phyloP scores from a whole-genome alignment of 2,888 invertebrate genomes.

The Spisula subtruncata region DNA sequence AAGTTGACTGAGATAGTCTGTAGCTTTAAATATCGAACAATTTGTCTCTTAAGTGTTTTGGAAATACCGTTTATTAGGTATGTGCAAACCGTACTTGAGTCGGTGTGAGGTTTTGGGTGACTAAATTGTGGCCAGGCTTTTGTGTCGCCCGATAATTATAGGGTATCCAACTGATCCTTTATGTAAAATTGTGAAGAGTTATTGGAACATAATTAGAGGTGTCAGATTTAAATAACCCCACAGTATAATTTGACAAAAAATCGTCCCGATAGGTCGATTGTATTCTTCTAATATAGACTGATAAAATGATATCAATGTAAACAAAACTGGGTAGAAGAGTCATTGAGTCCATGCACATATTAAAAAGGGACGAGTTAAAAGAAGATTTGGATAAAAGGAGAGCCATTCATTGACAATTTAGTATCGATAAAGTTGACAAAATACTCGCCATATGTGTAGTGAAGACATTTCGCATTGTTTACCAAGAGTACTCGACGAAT shows the following conservation, averaged over 20 bases:
- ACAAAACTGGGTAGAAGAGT: background rate
- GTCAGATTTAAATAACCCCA: slow-evolving; percentile 17
- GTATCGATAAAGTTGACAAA: background rate
- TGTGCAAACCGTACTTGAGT: slow-evolving; percentile 5
- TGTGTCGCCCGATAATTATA: background rate
- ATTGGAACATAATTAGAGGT: slow-evolving; percentile 12
- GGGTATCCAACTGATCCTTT: slow-evolving; percentile 22
- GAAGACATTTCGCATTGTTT: slow-evolving; percentile 18
- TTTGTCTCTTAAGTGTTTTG: background rate
- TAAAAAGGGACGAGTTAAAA: background rate
- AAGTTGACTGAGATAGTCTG: background rate
- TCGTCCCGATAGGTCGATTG: background rate
- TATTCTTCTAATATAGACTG: background rate
- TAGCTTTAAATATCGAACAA: background rate
- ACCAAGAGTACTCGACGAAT: background rate
- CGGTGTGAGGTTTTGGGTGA: background rate
- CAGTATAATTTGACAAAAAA: slow-evolving; percentile 21
- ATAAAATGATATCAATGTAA: background rate
- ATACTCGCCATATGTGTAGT: background rate
- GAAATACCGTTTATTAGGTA: background rate
- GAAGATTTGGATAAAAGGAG: background rate
- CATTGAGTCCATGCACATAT: background rate
- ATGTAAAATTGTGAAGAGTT: slow-evolving; percentile 18
- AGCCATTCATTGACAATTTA: background rate
- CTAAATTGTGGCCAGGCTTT: slow-evolving; percentile 8